Evolutionary conservation across 1,140 invertebrate genomes (phyloP).

Genomic region (Drosophila malerkotliana): DNA sequence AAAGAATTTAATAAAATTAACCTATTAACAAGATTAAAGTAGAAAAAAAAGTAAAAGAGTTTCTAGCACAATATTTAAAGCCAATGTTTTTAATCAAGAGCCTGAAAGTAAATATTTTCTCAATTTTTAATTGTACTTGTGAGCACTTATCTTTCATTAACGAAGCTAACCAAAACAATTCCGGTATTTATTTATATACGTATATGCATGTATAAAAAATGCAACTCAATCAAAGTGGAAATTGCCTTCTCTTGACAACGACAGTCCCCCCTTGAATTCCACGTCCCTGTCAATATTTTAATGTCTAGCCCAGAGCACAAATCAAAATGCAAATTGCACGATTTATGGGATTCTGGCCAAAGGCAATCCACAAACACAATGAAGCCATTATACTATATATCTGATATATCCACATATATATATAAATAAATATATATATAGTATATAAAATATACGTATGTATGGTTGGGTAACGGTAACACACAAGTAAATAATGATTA

Average conservation of each 20-base stretch:
- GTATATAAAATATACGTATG: neutral
- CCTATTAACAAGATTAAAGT: conserved; percentile 44
- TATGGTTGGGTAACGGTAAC: conserved; percentile 5
- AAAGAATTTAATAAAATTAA: conserved; percentile 37
- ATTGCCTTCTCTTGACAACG: conserved; percentile 31
- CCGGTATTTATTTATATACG: conserved; percentile 22
- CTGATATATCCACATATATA: neutral
- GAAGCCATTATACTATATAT: conserved; percentile 17
- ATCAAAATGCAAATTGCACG: conserved; percentile 71
- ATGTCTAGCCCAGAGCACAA: conserved; percentile 66
- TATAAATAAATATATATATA: conserved; percentile 6
- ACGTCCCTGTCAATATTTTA: conserved; percentile 35
- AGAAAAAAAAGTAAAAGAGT: conserved; percentile 7
- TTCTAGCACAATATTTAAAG: neutral
- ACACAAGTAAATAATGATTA: conserved; percentile 74
- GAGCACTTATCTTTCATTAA: conserved; percentile 43
- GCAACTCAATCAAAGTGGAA: conserved; percentile 63
- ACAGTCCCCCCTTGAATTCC: neutral
- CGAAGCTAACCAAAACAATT: conserved; percentile 27
- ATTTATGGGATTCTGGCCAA: conserved; percentile 63
- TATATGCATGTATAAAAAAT: conserved; percentile 46
- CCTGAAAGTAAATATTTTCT: neutral
- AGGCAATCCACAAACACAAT: conserved; percentile 30
- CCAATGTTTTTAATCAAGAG: neutral
- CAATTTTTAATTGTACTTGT: conserved; percentile 23